A percentile compares a stretch with the other conserved stretches of the same genome.
phyloP scores from a whole-genome alignment of 2,113 vertebrate genomes.

The Urocolius indicus region DNA sequence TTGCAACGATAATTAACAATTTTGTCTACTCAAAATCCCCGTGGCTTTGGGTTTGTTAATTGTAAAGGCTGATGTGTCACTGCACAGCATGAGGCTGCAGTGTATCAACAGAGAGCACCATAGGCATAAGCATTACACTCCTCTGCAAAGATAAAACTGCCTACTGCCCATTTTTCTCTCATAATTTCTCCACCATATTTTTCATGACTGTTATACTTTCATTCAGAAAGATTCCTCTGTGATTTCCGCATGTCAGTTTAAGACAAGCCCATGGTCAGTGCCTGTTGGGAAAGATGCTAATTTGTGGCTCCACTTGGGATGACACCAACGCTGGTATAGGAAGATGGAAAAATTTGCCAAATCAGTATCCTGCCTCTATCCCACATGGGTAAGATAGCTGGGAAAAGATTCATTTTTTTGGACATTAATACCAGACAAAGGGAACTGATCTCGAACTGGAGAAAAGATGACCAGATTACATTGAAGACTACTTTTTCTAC shows the following conservation, averaged over 20 bases:
- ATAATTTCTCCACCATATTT: neutral
- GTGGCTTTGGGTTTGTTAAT: neutral
- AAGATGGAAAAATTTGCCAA: neutral
- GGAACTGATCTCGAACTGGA: neutral
- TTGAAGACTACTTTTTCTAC: neutral
- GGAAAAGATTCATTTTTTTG: neutral
- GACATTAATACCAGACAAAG: neutral
- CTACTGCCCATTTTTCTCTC: neutral
- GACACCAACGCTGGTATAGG: neutral
- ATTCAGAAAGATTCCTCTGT: neutral
- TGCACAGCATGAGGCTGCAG: neutral
- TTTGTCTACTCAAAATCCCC: neutral
- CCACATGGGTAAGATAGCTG: neutral
- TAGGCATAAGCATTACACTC: neutral
- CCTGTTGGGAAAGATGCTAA: neutral
- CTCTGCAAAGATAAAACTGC: rapidly evolving
- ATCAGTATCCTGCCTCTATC: neutral
- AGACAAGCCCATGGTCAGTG: neutral
- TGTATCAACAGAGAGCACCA: neutral
- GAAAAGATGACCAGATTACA: neutral
- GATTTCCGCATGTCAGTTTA: neutral
- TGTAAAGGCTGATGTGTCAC: neutral
- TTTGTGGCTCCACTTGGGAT: neutral
- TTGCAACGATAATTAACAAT: neutral
- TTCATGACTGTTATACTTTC: neutral